Base-by-base conservation (phyloP, 2,888 invertebrate species). In the Leptarthrus brevirostris region DNA sequence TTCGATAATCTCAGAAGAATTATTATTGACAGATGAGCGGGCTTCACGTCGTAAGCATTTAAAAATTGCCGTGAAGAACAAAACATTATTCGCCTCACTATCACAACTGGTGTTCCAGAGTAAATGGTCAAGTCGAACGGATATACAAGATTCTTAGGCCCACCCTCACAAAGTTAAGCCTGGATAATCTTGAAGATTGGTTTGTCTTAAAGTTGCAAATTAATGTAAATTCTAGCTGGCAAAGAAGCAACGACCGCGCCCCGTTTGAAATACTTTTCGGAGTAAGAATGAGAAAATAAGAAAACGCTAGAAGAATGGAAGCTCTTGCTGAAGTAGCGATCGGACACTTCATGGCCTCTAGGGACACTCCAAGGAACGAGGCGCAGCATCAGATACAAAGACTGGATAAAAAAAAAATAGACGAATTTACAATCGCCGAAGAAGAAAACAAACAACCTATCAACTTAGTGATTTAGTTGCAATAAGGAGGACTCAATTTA, bases 381-480 rank as follows among this genome's bases (percentile, higher is more conserved):
- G 49, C 49, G 0, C 14, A 14, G 3, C 6, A 16, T n/a, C n/a
- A 1, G 3, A 49, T 3, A 49, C 18, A 6, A 2, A 6, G 18
- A 6, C 14, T 2, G 22, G 18, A 18, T n/a, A 18, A 30, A 20
- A 69, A 12, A 52, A 69, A 24, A 52, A 69, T 5, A 40, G 30
- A 16, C 20, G 54, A 18, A 14, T 14, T n/a, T 72, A 20, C 18
- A 72, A 54, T 49, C 8, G 10, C 6, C 18, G 44, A 12, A 4
- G 40, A 22, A 53, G 54, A 34, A 2, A 2, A 18, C 54, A 34
- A 22, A 30, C 14, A 12, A 16, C 1, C 5, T 72, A 72, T 16
- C 18, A 72, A 6, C 22, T 72, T 18, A 18, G 36, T n/a, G 71
- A 54, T 14, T 6, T 72, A 20, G 56, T 56, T 12, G 54, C 71